These are phyloP conservation scores for Salvator merianae DNA, from an alignment of 2,113 vertebrate species.

Conservation along the genomic window DNA sequence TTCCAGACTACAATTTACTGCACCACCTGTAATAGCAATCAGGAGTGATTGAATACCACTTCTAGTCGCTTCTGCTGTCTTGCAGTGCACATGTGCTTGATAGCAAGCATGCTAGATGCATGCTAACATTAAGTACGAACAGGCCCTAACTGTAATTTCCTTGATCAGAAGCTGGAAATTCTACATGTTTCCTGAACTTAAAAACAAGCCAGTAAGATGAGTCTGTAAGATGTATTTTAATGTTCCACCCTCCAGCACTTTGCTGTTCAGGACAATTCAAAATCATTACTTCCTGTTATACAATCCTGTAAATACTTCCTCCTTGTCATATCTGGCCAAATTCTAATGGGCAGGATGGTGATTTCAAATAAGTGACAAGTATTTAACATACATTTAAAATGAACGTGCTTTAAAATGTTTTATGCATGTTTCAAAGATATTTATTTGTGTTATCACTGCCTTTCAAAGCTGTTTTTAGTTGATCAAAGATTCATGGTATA, in stretches of 20 bases:
- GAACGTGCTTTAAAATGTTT: not conserved
- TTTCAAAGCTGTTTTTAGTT: not conserved
- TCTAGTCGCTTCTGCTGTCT: no score
- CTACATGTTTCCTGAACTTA: not conserved
- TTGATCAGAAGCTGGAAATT: not conserved
- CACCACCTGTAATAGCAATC: no score
- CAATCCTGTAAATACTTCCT: not conserved
- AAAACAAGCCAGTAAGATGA: not conserved
- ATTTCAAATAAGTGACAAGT: not conserved
- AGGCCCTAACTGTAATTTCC: not conserved
- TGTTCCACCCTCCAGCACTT: not conserved
- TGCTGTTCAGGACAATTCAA: not conserved
- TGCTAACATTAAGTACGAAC: no score
- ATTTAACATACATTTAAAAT: not conserved
- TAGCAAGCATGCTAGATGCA: no score
- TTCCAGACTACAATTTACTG: no score
- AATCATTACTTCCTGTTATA: not conserved
- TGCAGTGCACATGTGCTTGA: no score
- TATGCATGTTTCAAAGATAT: not conserved
- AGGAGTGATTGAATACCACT: no score
- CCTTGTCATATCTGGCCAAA: no score
- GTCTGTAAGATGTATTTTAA: not conserved
- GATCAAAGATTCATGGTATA: not conserved
- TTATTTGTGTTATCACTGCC: not conserved
- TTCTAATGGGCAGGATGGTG: not conserved